Evolutionary conservation across 2,888 invertebrate species (phyloP), one percentile per base, ranked within the genome.

Genomic region (Macrophya alboannulata): DNA sequence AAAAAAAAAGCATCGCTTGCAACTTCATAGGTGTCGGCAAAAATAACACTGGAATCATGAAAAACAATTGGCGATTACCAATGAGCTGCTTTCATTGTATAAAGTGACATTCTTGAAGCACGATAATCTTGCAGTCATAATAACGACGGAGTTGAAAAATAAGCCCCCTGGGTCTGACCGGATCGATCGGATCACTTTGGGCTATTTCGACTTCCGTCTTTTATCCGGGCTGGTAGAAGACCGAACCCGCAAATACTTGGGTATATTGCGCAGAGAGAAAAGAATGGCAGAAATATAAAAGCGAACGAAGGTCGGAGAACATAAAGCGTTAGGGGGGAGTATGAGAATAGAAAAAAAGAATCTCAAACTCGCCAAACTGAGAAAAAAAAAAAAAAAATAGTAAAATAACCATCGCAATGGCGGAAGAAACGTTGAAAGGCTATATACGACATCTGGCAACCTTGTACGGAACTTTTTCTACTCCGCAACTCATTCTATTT

Each of bases 371-470:
- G 77, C 72, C 9, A 37, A 55, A 8, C n/a, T 9, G 8, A 37
- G 10, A 31, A 55, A 12, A 10, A 72, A 40, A 43, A 43, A 72
- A 48, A n/a, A 76, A 48, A 25, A 6, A 25, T 65, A 65, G 5
- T 8, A 72, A 55, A 31, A 59, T 51, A 45, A n/a, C 10, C 12
- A 81, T 21, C 9, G 62, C 45, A 10, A 40, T 74, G 45, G 45
- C 45, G 72, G 31, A 31, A 74, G 45, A 21, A 0, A n/a, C 43
- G 45, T 62, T 62, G 40, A 15, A 31, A 12, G 62, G 59, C 43
- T 48, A 31, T 48, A 31, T 37, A 48, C 45, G 15, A 43, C 81
- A 81, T 81, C 79, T 59, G 79, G 81, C 62, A 81, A 81, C 81
- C 81, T 81, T 62, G 81, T 40, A 62, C 40, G 62, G 25, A 48